phyloP scores from a whole-genome alignment of 2,888 invertebrate genomes.

The Stenotaenia linearis region DNA sequence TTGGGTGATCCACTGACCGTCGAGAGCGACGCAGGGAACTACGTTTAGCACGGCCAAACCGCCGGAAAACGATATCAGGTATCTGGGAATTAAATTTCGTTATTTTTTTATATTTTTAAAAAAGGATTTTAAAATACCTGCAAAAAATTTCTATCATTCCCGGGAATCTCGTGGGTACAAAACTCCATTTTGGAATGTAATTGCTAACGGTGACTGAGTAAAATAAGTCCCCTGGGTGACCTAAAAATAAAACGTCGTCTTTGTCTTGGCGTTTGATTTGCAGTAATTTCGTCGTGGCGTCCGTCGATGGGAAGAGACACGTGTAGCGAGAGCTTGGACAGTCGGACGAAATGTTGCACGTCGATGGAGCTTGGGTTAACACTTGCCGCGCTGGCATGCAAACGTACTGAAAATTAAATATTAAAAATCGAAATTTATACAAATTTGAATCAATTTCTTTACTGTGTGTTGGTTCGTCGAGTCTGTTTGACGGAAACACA shows the following conservation, averaged over 20 bases:
- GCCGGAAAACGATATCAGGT: constrained; percentile 77
- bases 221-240: constrained; percentile 67
- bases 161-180: constrained; percentile 41
- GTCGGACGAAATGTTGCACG: constrained; percentile 59
- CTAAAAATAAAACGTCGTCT: constrained; percentile 70
- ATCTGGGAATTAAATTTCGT: constrained; percentile 50
- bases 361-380: constrained; percentile 48
- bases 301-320: constrained; percentile 73
- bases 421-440: background rate
- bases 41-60: constrained; percentile 86
- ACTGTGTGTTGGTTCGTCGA: background rate
- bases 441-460: background rate
- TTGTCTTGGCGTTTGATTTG: constrained; percentile 46
- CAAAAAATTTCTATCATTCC: constrained; percentile 40
- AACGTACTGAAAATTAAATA: background rate
- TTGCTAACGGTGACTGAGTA: constrained; percentile 57
- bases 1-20: constrained; percentile 82
- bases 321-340: constrained; percentile 53
- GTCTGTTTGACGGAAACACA: constrained; percentile 20
- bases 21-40: constrained; percentile 86
- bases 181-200: constrained; percentile 45
- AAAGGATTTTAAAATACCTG: constrained; percentile 16
- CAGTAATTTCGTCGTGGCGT: constrained; percentile 68
- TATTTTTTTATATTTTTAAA: background rate
- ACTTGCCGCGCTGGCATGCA: constrained; percentile 21